Percentiles rank a stretch among this genome's conserved stretches.
Evolutionary conservation across 1,140 invertebrate species (phyloP).

Genomic region (Drosophila virilis): DNA sequence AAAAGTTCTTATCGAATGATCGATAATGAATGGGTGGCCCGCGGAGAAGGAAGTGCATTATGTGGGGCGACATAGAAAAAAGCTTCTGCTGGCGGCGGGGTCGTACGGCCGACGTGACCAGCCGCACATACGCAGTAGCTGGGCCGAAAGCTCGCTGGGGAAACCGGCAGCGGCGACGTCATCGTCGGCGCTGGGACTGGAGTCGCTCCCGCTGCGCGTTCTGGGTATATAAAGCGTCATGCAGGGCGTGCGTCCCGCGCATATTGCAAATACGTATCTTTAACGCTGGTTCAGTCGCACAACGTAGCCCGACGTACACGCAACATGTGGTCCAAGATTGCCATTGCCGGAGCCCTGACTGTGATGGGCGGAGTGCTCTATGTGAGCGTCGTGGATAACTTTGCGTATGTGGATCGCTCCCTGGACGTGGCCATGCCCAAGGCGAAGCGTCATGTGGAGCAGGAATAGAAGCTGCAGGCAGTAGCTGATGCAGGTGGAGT

Average conservation of each 20-base stretch:
- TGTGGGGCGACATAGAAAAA: background rate
- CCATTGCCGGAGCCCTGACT: slow-evolving; percentile 54
- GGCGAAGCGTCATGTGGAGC: slow-evolving; percentile 38
- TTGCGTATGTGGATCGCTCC: slow-evolving; percentile 70
- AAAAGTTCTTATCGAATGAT: slow-evolving; percentile 70
- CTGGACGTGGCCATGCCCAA: slow-evolving; percentile 66
- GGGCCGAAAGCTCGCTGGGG: slow-evolving; percentile 29
- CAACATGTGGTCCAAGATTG: slow-evolving; percentile 70
- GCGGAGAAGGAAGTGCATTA: slow-evolving; percentile 64
- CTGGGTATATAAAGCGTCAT: slow-evolving; percentile 49
- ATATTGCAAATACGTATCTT: slow-evolving; percentile 46
- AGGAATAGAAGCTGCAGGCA: slow-evolving; percentile 24
- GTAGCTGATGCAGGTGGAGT: no score
- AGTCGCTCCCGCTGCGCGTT: slow-evolving; percentile 1
- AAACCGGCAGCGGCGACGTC: background rate
- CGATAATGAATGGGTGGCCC: slow-evolving; percentile 55
- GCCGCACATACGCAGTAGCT: slow-evolving; percentile 43
- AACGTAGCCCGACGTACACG: background rate
- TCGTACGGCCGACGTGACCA: slow-evolving; percentile 64
- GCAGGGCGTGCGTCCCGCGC: slow-evolving; percentile 56
- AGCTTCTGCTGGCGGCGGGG: slow-evolving; percentile 43
- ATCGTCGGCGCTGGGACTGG: background rate
- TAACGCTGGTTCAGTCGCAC: slow-evolving; percentile 17
- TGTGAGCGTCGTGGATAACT: slow-evolving; percentile 65
- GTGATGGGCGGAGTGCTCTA: slow-evolving; percentile 59